Evolutionary conservation across 2,888 invertebrate genomes (phyloP).

Genomic region (Acanthacorydalis orientalis): DNA sequence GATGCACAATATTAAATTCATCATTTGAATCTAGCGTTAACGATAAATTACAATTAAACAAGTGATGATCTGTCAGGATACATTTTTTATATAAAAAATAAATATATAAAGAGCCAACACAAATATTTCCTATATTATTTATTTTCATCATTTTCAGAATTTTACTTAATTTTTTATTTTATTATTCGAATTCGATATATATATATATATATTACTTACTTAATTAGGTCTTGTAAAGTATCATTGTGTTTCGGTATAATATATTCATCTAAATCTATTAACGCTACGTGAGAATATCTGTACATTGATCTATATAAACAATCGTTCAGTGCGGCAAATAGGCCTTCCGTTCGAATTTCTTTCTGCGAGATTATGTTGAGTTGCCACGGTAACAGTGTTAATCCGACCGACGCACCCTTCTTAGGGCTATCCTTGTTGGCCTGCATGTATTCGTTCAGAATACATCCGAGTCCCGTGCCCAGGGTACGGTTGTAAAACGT

Average conservation of each 20-base stretch:
- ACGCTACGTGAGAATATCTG: slow-evolving; percentile 59
- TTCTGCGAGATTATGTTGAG: slow-evolving; percentile 73
- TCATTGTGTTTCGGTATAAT: slow-evolving; percentile 68
- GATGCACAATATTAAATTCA: too few species aligned
- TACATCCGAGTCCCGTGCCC: slow-evolving; percentile 59
- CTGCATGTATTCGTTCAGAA: slow-evolving; percentile 48
- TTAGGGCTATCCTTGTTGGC: slow-evolving; percentile 12
- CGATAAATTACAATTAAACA: background rate
- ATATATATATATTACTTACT: slow-evolving; percentile 26
- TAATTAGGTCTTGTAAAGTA: slow-evolving; percentile 55
- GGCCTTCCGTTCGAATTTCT: slow-evolving; percentile 82
- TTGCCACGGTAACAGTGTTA: slow-evolving; percentile 67
- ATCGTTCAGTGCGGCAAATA: slow-evolving; percentile 85
- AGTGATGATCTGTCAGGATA: too few species aligned
- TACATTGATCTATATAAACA: slow-evolving; percentile 86
- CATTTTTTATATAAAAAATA: too few species aligned
- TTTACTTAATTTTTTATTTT: too few species aligned
- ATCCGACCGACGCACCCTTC: slow-evolving; percentile 34
- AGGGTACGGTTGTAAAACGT: slow-evolving; percentile 84
- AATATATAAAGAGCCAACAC: too few species aligned
- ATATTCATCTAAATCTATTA: slow-evolving; percentile 80
- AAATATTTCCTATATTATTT: too few species aligned
- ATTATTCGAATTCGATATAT: background rate
- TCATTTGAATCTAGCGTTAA: too few species aligned
- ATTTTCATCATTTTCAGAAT: too few species aligned